Evolutionary conservation across 2,113 vertebrate genomes (phyloP), one percentile per base, ranked within the genome.

Genomic region (Eptesicus fuscus): DNA sequence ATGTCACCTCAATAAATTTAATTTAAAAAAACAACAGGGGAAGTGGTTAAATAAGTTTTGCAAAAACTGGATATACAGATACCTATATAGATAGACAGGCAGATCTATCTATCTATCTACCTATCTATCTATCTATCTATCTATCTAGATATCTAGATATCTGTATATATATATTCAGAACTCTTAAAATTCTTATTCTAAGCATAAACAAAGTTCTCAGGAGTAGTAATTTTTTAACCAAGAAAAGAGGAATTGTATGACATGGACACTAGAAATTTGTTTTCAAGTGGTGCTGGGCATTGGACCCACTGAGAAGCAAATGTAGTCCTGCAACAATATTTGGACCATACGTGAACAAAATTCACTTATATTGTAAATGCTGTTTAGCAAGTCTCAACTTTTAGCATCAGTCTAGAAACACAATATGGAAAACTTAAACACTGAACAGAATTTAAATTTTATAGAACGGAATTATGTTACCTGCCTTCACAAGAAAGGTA

Each of bases 301-400:
- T 89, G 77, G 28, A 63, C 61, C 40, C 35, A 61, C 13, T 47
- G 56, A 93, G 71, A 96, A 88, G 30, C 28, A 92, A 71, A 93
- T 67, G 42, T 86, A 79, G 9, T 88, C 42, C 69, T 69, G 67
- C 56, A 28, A 87, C 22, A 67, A 35, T 28, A 65, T 89, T 95
- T 90, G 42, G 22, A 40, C 51, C 49, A 28, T 84, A 83, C 89
- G 22, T 91, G 49, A 91, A 83, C 49, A 93, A 91, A 76, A 74
- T 40, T 17, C 40, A 79, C 28, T 88, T 49, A 56, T 49, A 70
- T 35, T 95, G 3, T 77, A 47, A 89, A 69, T 87, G 25, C 40
- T 53, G 22, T 44, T 86, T 61, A 76, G 10, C 35, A 74, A 35
- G 56, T 86, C 44, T 74, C 56, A 91, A 47, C 23, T 88, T 92